Evolutionary conservation across 1,140 invertebrate species (phyloP).

Genomic region (Drosophila sp.): DNA sequence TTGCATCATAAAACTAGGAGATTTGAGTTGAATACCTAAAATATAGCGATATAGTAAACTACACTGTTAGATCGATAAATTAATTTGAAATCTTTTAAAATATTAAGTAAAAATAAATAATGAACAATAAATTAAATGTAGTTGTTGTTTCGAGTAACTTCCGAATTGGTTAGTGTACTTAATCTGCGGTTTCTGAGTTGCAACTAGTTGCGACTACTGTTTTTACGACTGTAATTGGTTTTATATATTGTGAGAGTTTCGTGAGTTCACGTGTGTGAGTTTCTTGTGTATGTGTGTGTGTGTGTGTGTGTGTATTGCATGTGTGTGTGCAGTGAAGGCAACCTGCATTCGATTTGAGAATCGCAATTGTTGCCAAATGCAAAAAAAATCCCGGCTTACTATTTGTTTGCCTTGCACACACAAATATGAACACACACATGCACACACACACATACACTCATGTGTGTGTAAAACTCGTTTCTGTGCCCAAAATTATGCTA

Average conservation of each 20-base stretch:
- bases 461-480: conserved; percentile 29
- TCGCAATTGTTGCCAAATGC: conserved; percentile 65
- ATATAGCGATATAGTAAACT: too few relatives aligned
- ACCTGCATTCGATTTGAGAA: conserved; percentile 71
- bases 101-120: too few relatives aligned
- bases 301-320: conserved; percentile 17
- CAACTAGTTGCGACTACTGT: conserved; percentile 26
- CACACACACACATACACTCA: conserved; percentile 9
- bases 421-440: conserved; percentile 29
- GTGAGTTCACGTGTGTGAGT: conserved; percentile 7
- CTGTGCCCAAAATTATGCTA: conserved; percentile 72
- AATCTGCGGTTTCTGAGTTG: background rate
- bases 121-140: background rate
- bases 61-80: too few relatives aligned
- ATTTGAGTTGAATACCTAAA: too few relatives aligned
- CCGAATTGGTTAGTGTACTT: background rate
- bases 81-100: too few relatives aligned
- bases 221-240: conserved; percentile 71
- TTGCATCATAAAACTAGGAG: too few relatives aligned
- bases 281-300: conserved; percentile 18
- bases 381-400: conserved; percentile 38
- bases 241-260: conserved; percentile 51
- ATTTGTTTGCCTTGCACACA: conserved; percentile 50
- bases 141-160: background rate
- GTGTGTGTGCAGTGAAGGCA: conserved; percentile 50